A percentile compares a stretch with the other conserved stretches of the same genome.
Conservation (phyloP, 2,888 invertebrate species). For the Notodonta ziczac region DNA sequence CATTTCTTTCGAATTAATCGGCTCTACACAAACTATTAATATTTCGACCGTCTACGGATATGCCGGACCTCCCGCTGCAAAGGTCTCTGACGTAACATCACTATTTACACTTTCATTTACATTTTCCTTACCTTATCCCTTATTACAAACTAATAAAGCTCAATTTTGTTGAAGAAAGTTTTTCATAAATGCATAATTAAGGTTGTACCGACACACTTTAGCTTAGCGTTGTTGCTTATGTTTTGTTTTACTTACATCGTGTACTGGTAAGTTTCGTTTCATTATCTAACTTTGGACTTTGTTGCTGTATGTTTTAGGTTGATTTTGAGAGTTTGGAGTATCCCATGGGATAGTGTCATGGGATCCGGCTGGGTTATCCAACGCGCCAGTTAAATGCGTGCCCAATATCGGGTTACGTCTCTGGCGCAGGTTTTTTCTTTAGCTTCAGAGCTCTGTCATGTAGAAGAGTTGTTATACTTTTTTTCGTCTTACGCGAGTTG, state of each 20-base stretch:
- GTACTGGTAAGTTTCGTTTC: slow-evolving; percentile 42
- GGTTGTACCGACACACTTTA: slow-evolving; percentile 44
- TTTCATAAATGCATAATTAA: slow-evolving; percentile 25
- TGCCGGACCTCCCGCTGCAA: slow-evolving; percentile 67
- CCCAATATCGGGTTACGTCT: slow-evolving; percentile 74
- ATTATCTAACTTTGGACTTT: slow-evolving; percentile 42
- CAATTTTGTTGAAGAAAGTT: slow-evolving; percentile 36
- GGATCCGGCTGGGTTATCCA: slow-evolving; percentile 75
- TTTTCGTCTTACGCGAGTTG: slow-evolving; percentile 29
- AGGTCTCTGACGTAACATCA: slow-evolving; percentile 49
- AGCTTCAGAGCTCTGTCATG: slow-evolving; percentile 44
- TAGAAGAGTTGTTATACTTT: slow-evolving; percentile 34
- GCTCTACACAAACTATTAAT: slow-evolving; percentile 63
- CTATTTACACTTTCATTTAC: slow-evolving; percentile 20
- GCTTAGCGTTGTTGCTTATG: slow-evolving; percentile 60
- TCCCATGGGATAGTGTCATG: slow-evolving; percentile 68
- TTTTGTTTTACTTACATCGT: slow-evolving; percentile 67
- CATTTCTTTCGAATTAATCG: slow-evolving; percentile 60
- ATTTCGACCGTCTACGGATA: slow-evolving; percentile 59
- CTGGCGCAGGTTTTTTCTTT: slow-evolving; percentile 51
- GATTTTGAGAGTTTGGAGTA: slow-evolving; percentile 30
- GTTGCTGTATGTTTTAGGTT: slow-evolving; percentile 31
- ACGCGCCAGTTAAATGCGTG: slow-evolving; percentile 77
- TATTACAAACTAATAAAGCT: slow-evolving; percentile 46
- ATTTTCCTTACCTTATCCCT: slow-evolving; percentile 25